Percentiles rank a stretch among this genome's conserved stretches.
These are phyloP conservation scores for Loripinus fragilis DNA, from an alignment of 2,888 invertebrate genomes.

Conservation along the genomic window DNA sequence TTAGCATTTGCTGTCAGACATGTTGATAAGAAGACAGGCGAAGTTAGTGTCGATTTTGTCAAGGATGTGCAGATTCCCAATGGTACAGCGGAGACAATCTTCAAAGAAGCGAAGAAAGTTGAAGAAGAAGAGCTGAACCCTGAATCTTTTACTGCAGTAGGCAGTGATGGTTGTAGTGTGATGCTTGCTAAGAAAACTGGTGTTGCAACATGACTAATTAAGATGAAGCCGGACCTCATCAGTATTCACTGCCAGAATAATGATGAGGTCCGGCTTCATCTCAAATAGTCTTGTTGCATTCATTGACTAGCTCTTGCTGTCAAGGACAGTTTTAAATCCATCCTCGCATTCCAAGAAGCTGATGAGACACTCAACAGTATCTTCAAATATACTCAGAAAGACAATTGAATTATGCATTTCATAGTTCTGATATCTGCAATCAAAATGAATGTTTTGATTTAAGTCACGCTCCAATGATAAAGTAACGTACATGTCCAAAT, in stretches of 20 bases:
- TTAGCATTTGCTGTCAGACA: slow-evolving; percentile 37
- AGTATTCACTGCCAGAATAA: no score
- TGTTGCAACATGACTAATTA: no score
- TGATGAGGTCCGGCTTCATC: no score
- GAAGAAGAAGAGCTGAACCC: not conserved
- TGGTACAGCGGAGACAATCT: slow-evolving; percentile 46
- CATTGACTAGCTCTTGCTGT: slow-evolving; percentile 41
- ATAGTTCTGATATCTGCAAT: no score
- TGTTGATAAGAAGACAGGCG: slow-evolving; percentile 13
- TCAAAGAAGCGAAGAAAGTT: slow-evolving; percentile 29
- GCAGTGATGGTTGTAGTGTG: slow-evolving; percentile 22
- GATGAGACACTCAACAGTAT: slow-evolving; percentile 30
- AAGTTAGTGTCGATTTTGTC: slow-evolving; percentile 25
- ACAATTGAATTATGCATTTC: no score
- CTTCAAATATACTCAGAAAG: slow-evolving; percentile 47
- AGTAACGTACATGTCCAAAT: no score
- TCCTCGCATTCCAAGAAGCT: slow-evolving; percentile 25
- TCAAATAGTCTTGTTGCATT: no score
- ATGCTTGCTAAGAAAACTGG: slow-evolving; percentile 27
- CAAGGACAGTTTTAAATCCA: slow-evolving; percentile 43
- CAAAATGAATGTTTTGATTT: no score
- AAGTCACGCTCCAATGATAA: no score
- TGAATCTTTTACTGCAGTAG: slow-evolving; percentile 29
- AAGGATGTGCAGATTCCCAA: slow-evolving; percentile 30
- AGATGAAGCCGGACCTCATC: no score